A percentile compares a stretch with the other conserved stretches of the same genome.
Evolutionary conservation across 2,888 invertebrate species (phyloP).

Genomic region (Cheiracanthium punctorium): DNA sequence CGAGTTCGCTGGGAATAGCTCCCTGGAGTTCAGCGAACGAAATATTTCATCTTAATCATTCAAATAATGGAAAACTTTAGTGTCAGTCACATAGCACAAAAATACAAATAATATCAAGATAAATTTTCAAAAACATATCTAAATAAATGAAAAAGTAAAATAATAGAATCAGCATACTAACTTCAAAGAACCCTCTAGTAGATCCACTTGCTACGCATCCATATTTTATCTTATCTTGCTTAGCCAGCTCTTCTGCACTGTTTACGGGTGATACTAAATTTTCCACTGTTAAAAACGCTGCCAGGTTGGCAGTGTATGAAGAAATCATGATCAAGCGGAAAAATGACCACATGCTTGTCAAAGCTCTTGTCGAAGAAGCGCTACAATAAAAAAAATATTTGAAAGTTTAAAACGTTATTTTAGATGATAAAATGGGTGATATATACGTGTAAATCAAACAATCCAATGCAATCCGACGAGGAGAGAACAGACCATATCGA

Average conservation of each 20-base stretch:
- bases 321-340: constrained; percentile 97
- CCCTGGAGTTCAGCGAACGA: too few species aligned
- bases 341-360: constrained; percentile 94
- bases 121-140: too few species aligned
- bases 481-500: too few species aligned
- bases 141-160: too few species aligned
- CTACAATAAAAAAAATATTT: constrained; percentile 77
- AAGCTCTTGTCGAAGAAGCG: constrained; percentile 90
- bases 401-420: background rate
- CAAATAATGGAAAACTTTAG: too few species aligned
- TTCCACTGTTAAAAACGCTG: constrained; percentile 95
- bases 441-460: background rate
- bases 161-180: constrained; percentile 78
- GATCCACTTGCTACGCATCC: constrained; percentile 93
- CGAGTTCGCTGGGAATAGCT: too few species aligned
- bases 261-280: constrained; percentile 85
- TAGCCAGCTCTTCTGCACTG: constrained; percentile 94
- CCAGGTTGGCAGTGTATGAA: constrained; percentile 94
- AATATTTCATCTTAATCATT: too few species aligned
- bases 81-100: too few species aligned
- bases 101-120: too few species aligned
- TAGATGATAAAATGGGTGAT: background rate
- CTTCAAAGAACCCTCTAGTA: constrained; percentile 95
- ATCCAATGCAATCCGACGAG: too few species aligned
- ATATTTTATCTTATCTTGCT: constrained; percentile 97